Percentiles rank a stretch among this genome's conserved stretches.
These are phyloP conservation scores for Thunnus maccoyii DNA, from an alignment of 2,113 vertebrate species.

Conservation along the genomic window DNA sequence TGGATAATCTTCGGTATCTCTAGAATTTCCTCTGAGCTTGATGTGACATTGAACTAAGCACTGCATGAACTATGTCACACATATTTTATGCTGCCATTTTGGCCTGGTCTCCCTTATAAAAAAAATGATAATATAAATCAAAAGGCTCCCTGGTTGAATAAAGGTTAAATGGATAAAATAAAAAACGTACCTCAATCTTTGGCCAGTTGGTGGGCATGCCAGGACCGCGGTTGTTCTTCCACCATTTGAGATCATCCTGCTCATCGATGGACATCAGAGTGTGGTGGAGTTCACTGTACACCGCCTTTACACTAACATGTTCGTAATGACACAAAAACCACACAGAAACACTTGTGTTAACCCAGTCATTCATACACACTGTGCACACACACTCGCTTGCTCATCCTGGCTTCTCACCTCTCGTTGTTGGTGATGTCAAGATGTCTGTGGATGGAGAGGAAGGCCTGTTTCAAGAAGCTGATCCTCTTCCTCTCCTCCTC, in stretches of 20 bases:
- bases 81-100: no score
- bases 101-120: no score
- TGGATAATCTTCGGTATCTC: no score
- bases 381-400: neutral
- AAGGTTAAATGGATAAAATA: no score
- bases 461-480: conserved; percentile 87
- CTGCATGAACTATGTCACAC: no score
- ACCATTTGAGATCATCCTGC: conserved; percentile 88
- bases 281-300: conserved; percentile 87
- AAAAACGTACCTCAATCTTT: conserved; percentile 80
- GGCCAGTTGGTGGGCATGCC: conserved; percentile 90
- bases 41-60: no score
- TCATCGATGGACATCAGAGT: conserved; percentile 86
- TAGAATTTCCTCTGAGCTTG: no score
- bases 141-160: no score
- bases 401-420: conserved; percentile 70
- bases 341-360: neutral
- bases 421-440: conserved; percentile 88
- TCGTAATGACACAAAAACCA: neutral
- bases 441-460: conserved; percentile 88
- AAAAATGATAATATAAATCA: no score
- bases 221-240: conserved; percentile 87
- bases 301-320: conserved; percentile 82
- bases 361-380: neutral
- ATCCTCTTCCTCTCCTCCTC: conserved; percentile 89